phyloP scores from a whole-genome alignment of 2,888 invertebrate species.

The Eupithecia abbreviata region DNA sequence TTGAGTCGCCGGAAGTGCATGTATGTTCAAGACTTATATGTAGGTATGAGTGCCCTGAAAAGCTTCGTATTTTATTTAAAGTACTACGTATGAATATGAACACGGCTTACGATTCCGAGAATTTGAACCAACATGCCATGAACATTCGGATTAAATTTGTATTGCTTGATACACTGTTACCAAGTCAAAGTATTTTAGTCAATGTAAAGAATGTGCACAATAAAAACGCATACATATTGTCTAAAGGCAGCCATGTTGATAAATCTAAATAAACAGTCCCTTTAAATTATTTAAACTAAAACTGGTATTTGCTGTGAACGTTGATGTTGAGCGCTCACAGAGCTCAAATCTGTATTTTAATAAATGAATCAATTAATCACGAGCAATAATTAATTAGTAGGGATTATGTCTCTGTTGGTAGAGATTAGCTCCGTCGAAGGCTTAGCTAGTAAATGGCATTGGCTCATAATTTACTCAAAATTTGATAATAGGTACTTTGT shows the following conservation, averaged over 20 bases:
- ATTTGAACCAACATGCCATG: neutral
- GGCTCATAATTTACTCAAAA: neutral
- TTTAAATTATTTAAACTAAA: neutral
- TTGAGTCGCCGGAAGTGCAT: conserved; percentile 22
- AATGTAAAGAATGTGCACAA: neutral
- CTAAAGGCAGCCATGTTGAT: neutral
- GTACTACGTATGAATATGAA: neutral
- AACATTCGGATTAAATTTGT: neutral
- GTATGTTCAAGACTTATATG: conserved; percentile 21
- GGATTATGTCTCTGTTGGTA: conserved; percentile 7
- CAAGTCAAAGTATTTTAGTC: neutral
- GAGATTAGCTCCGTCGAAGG: conserved; percentile 5
- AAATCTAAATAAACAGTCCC: neutral
- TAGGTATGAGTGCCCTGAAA: conserved; percentile 24
- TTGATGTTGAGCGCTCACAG: neutral
- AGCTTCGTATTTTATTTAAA: neutral
- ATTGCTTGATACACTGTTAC: neutral
- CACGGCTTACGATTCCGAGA: neutral
- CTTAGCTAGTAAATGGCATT: neutral
- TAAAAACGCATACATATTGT: neutral
- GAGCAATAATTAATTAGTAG: conserved; percentile 24
- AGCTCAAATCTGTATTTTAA: conserved; percentile 11
- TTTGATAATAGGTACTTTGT: neutral
- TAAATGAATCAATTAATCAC: conserved; percentile 29
- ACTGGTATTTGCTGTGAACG: neutral